Evolutionary conservation across 2,113 vertebrate species (phyloP), one percentile per base, ranked within the genome.

Genomic region (Cyanoramphus novaezelandiae): DNA sequence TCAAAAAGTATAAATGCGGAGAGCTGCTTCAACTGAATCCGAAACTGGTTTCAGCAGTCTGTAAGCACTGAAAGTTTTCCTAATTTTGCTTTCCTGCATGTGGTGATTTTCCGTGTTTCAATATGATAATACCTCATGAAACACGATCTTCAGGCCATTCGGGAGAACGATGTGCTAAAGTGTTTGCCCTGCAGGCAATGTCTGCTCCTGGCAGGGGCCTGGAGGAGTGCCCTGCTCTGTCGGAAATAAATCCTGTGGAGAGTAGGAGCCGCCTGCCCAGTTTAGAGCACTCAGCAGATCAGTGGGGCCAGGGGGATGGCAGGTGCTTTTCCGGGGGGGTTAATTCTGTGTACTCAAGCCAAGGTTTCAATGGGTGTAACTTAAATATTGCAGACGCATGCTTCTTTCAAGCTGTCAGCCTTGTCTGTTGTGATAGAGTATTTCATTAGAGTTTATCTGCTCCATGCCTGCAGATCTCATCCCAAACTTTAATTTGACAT

Each of bases 221-320:
- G 20, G 44, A 43, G 0, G 23, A 59, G 24, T 4, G 31, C 52
- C 72, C 72, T 1, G 5, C 21, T 68, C 53, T 5, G 8, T 6
- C 5, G 11, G 52, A 68, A 86, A 60, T 37, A 43, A 60, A 37
- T 20, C 64, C 63, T 21, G 53, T 1, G 4, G 29, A 25, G 52
- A 68, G 35, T 11, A 2, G 50, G 52, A 43, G 63, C 63, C 2
- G 7, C 63, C 62, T 13, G 62, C n/a, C 62, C 31, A 20, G 43
- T 25, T 35, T 0, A 1, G 43, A 25, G 50, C 71, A 9, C 1
- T 1, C 47, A 16, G 57, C 33, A 31, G 25, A 9, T 5, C 81
- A 31, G 29, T 2, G 35, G 41, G 35, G 50, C 35, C 19, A 35
- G 50, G 37, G 41, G 6, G 33, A 23, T 2, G 4, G 17, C 33